These are phyloP conservation scores for Poeciliopsis prolifica DNA, from an alignment of 2,113 vertebrate species.

Conservation along the genomic window DNA sequence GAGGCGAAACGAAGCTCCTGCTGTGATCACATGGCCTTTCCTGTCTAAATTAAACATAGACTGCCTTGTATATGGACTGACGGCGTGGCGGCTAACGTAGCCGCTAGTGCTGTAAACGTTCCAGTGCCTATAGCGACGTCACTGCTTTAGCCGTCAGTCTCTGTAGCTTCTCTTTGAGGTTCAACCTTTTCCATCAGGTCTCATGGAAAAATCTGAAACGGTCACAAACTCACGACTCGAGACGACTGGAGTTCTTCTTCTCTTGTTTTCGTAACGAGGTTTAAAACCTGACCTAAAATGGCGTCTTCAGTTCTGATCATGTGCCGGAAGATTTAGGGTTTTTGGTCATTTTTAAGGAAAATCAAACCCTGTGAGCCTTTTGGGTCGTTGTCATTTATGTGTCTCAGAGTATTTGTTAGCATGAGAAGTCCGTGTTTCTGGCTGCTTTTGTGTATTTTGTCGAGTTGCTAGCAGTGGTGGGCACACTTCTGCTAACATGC, in stretches of 20 bases:
- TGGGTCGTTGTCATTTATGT: neutral
- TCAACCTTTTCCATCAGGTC: neutral
- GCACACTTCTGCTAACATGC: no score
- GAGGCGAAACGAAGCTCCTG: slow-evolving; percentile 11
- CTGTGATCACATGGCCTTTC: slow-evolving; percentile 61
- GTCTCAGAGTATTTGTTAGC: neutral
- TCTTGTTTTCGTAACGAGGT: neutral
- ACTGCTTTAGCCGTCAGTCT: slow-evolving; percentile 53
- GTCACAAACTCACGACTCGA: neutral
- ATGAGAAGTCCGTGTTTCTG: neutral
- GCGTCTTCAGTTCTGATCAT: neutral
- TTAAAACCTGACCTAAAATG: neutral
- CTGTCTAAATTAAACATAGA: slow-evolving; percentile 41
- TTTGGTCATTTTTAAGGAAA: neutral
- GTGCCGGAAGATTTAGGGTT: neutral
- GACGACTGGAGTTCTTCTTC: neutral
- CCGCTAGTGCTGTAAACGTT: slow-evolving; percentile 63
- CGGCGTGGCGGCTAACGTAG: slow-evolving; percentile 45
- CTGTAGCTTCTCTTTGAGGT: neutral
- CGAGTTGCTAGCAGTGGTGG: neutral
- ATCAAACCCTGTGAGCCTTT: neutral
- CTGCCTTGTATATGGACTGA: slow-evolving; percentile 55
- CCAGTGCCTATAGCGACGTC: slow-evolving; percentile 71
- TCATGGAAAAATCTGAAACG: neutral
- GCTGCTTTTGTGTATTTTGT: neutral